phyloP scores from a whole-genome alignment of 1,140 invertebrate species.

The Zaprionus inermis region DNA sequence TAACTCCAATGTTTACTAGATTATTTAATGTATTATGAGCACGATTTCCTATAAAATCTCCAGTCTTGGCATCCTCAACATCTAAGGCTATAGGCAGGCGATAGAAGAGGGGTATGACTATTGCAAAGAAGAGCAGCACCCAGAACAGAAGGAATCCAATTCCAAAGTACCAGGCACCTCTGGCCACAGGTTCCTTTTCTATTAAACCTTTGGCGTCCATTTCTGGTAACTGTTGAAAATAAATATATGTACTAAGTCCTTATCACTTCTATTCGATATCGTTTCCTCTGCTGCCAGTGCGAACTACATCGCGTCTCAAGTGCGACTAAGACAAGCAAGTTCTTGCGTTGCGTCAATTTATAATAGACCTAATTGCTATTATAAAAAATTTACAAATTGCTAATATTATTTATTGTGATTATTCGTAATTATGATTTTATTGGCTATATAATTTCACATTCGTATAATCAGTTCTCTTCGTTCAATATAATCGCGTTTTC shows the following conservation, averaged over 20 bases:
- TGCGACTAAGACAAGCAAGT: not conserved
- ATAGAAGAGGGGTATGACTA: constrained; percentile 65
- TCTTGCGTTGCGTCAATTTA: not conserved
- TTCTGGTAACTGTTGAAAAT: not conserved
- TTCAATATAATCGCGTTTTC: not conserved
- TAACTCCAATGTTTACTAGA: constrained; percentile 88
- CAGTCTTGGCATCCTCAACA: constrained; percentile 35
- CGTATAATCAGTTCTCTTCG: not conserved
- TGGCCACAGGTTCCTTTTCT: not conserved
- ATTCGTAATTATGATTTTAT: not conserved
- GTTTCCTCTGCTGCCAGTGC: not conserved
- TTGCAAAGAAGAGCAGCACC: constrained; percentile 53
- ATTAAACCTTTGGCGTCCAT: not conserved
- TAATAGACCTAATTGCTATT: not conserved
- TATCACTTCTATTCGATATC: not conserved
- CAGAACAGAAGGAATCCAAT: constrained; percentile 55
- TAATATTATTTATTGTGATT: constrained; percentile 6
- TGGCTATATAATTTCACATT: not conserved
- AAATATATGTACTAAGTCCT: not conserved
- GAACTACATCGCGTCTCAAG: not conserved
- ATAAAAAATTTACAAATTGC: not conserved
- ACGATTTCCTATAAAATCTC: constrained; percentile 62
- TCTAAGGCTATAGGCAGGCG: constrained; percentile 51
- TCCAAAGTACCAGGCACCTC: constrained; percentile 3
- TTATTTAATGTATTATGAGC: constrained; percentile 85